phyloP scores from a whole-genome alignment of 2,797 vertebrate species.

The Miichthys miiuy region DNA sequence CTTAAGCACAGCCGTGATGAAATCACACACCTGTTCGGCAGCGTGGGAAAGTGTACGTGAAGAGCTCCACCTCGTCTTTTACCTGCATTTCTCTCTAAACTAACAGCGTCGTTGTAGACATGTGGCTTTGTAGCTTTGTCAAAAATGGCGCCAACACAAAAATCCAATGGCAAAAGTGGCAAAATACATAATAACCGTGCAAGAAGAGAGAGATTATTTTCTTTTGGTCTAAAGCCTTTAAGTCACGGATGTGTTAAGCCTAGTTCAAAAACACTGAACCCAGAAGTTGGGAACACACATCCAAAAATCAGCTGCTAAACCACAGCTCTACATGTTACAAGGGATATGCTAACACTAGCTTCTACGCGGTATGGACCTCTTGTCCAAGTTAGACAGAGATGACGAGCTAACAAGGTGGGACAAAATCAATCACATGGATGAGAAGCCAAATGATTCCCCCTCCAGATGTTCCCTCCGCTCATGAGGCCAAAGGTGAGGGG shows the following conservation, averaged over 20 bases:
- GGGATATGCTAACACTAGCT: not conserved
- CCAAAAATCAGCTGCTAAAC: not conserved
- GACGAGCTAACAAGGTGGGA: not conserved
- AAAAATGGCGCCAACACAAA: not conserved
- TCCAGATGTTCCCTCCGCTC: conserved; percentile 61
- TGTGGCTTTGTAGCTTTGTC: no score
- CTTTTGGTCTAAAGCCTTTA: not conserved
- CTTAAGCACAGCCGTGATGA: conserved; percentile 1
- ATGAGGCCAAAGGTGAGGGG: conserved; percentile 44
- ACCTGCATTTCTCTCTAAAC: not conserved
- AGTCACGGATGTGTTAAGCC: no score
- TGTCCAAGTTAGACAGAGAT: not conserved
- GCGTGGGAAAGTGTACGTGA: conserved; percentile 1
- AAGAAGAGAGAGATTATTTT: no score
- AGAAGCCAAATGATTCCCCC: not conserved
- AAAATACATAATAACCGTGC: not conserved
- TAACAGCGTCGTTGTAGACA: not conserved
- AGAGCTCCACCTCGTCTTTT: not conserved
- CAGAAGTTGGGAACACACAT: not conserved
- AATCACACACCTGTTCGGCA: conserved; percentile 2
- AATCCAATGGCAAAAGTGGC: no score
- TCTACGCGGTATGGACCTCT: not conserved
- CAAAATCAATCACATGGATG: conserved; percentile 25
- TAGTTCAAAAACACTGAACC: not conserved
- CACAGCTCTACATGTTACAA: no score